Conservation (phyloP, 2,888 invertebrate species). For the Eristalis pertinax region DNA sequence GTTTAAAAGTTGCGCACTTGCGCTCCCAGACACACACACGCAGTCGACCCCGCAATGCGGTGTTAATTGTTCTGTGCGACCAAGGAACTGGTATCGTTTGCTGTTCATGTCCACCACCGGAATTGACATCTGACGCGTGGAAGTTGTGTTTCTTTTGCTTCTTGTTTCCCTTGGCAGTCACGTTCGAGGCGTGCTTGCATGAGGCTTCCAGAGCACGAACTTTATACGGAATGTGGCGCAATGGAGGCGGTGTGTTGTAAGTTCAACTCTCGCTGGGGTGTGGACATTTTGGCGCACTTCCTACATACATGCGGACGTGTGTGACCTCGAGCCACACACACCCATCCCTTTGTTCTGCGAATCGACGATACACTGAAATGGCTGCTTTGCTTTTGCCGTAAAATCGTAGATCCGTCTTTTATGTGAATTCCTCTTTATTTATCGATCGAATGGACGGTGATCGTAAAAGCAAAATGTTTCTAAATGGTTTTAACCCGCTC, state of each 20-base stretch:
- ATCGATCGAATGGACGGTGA: not conserved
- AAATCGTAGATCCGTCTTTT: not conserved
- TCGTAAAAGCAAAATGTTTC: not conserved
- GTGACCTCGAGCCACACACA: not conserved
- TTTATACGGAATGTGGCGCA: not conserved
- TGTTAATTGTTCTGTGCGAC: slow-evolving; percentile 4
- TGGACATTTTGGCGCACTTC: not conserved
- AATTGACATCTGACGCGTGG: not conserved
- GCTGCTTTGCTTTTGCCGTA: not conserved
- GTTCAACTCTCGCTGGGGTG: not conserved
- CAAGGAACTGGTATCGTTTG: not conserved
- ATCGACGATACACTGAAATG: not conserved
- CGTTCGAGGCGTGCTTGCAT: not conserved
- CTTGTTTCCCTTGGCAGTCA: not conserved
- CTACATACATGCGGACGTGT: not conserved
- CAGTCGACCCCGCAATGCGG: not conserved
- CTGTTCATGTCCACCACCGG: not conserved
- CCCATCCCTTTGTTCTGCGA: not conserved
- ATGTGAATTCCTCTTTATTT: not conserved
- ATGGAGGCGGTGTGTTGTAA: not conserved
- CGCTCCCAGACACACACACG: not conserved
- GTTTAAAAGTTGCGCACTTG: slow-evolving; percentile 1
- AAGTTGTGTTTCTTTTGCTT: not conserved
- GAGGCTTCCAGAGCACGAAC: not conserved
- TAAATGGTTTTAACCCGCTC: not conserved